Base-by-base conservation (phyloP, 2,888 invertebrate species). In the Nephrotoma appendiculata region DNA sequence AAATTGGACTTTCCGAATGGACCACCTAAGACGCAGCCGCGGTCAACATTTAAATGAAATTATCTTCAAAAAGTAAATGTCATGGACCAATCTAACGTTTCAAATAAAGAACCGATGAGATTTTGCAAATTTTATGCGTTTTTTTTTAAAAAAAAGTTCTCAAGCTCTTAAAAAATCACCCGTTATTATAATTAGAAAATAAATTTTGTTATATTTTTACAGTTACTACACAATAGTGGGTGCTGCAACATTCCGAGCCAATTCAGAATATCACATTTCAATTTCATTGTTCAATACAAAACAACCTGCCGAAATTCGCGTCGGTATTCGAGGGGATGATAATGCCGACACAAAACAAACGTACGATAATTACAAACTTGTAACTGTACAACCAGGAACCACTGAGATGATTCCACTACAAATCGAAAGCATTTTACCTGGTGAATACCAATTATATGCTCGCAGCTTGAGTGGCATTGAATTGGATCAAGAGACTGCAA, bases 251-350 rank as follows among this genome's bases (percentile, higher is more conserved):
- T 92, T 98, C 86, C 94, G 98, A 31, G 97, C 97, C n/a, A 96
- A 96, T 92, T 95, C 95, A 86, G 95, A 96, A 89, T 98, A 96
- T 92, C 96, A 96, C 91, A 96, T 96, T 87, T 96, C 96, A n/a
- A 94, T 97, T 83, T 94, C 94, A 88, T 92, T 93, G 42, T 91
- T 92, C 88, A 90, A 89, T 43, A 92, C 92, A 88, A 90, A 95
- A 15, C 92, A 93, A 88, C 94, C 96, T 0, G 94, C 95, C 85
- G 93, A 93, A n/a, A 93, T 97, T 71, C 94, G 94, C 88, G 94
- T 97, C 52, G 95, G 95, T 44, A 93, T 98, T n/a, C 94, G 94
- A 87, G 97, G 96, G 6, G 92, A 94, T 88, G 12, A 15, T 19
- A 93, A 93, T 88, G 95, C 95, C 19, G 45, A 19, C 7, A 15